Percentiles rank a stretch among this genome's conserved stretches.
Evolutionary conservation across 2,797 vertebrate species (phyloP).

Genomic region (Callimico goeldii): DNA sequence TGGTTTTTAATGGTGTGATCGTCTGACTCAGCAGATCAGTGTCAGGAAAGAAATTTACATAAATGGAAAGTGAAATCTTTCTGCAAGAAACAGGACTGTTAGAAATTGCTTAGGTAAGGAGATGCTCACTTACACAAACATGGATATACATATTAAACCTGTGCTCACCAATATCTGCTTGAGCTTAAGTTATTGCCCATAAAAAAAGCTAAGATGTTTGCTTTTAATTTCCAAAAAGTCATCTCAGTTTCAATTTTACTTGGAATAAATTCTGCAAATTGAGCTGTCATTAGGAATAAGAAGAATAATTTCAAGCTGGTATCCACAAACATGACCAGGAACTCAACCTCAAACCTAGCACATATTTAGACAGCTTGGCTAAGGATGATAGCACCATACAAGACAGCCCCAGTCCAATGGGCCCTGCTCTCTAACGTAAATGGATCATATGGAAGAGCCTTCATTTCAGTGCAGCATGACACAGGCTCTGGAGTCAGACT

Average conservation of each 20-base stretch:
- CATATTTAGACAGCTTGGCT: not conserved
- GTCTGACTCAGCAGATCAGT: conserved; percentile 81
- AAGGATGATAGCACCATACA: no score
- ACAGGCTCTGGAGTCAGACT: not conserved
- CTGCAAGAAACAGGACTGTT: conserved; percentile 63
- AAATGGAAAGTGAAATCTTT: conserved; percentile 79
- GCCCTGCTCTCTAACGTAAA: not conserved
- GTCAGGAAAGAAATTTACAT: conserved; percentile 80
- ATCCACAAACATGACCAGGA: not conserved
- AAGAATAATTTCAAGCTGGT: not conserved
- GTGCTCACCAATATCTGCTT: conserved; percentile 13
- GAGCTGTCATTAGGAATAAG: conserved; percentile 60
- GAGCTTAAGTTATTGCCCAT: conserved; percentile 62
- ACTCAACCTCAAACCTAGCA: not conserved
- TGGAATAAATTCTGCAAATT: conserved; percentile 51
- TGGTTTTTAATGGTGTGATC: conserved; percentile 79
- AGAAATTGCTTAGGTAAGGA: conserved; percentile 78
- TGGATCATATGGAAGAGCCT: not conserved
- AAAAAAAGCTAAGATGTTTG: conserved; percentile 68
- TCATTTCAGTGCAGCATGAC: rapidly evolving
- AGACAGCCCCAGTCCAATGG: rapidly evolving
- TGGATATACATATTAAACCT: conserved; percentile 53
- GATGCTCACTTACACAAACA: conserved; percentile 53
- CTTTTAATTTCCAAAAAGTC: conserved; percentile 73
- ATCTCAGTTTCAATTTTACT: conserved; percentile 66